Evolutionary conservation across 2,113 vertebrate species (phyloP), one percentile per base, ranked within the genome.

Genomic region (Misgurnus mizolepis): DNA sequence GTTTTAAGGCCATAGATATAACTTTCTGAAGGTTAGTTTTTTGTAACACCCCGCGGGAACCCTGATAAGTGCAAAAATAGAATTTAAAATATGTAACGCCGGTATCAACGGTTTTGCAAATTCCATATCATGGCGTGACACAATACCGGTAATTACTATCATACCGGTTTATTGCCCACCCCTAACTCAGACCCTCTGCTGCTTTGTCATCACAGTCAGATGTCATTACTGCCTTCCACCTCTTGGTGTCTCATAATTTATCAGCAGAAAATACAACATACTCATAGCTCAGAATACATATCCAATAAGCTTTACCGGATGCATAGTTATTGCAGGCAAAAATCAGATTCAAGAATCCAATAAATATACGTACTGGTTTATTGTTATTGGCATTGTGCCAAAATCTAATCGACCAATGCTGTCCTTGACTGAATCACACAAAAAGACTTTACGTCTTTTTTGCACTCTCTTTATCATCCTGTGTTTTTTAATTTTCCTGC

Each of bases 351-450:
- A 76, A 64, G 41, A 75, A 60, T 73, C 65, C 67, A 80, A 79
- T 75, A 79, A 80, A 83, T 75, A 41, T 47, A 81, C 45, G 15
- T 41, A 58, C 66, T 80, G 65, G n/a, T 85, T 85, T 83, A 78
- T 78, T 80, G 67, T 73, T 27, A 49, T 80, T 87, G 86, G 83
- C 47, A 40, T 22, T 15, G 34, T 2, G 79, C 83, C 84, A 85
- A 65, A 68, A 65, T 39, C 56, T n/a, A 78, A 80, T 79, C 58
- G 75, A 74, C 77, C 69, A 70, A 40, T 17, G 64, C 78, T 84
- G 80, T 81, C 82, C 84, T 83, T 76, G 82, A 79, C 74, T 78
- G 84, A 84, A 82, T 71, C 62, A 70, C 62, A 4, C 11, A 18
- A 45, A 17, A 66, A 72, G 49, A 53, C 53, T 69, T 47, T 41